These are phyloP conservation scores for Aix galericulata DNA, from an alignment of 2,113 vertebrate genomes.

Conservation along the genomic window DNA sequence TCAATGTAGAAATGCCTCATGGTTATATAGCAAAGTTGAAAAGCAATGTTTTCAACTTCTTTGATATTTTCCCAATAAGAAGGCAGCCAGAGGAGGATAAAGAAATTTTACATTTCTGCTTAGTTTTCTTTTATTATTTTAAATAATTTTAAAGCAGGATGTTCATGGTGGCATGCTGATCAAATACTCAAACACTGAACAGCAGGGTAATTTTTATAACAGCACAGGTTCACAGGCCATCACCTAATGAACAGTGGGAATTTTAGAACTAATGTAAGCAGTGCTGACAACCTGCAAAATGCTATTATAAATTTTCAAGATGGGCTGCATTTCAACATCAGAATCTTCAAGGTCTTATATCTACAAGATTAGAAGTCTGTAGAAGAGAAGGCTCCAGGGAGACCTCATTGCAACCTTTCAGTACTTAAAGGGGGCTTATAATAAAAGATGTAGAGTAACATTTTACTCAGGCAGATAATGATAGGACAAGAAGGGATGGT, in stretches of 20 bases:
- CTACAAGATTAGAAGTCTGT: background rate
- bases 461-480: too few species aligned
- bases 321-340: background rate
- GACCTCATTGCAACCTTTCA: too few species aligned
- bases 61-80: slow-evolving; percentile 15
- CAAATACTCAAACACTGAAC: background rate
- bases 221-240: background rate
- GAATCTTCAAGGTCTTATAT: background rate
- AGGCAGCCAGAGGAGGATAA: background rate
- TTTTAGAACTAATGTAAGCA: background rate
- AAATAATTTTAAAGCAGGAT: background rate
- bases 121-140: background rate
- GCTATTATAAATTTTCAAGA: background rate
- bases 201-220: background rate
- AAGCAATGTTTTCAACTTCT: background rate
- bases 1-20: background rate
- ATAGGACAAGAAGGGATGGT: too few species aligned
- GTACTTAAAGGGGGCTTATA: too few species aligned
- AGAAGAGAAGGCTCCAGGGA: background rate
- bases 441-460: too few species aligned
- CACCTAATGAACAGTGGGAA: background rate
- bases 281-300: background rate
- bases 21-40: background rate
- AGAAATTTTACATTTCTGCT: background rate
- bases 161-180: background rate